Evolutionary conservation across 2,797 vertebrate species (phyloP).

Genomic region (Pseudochromis fuscus): DNA sequence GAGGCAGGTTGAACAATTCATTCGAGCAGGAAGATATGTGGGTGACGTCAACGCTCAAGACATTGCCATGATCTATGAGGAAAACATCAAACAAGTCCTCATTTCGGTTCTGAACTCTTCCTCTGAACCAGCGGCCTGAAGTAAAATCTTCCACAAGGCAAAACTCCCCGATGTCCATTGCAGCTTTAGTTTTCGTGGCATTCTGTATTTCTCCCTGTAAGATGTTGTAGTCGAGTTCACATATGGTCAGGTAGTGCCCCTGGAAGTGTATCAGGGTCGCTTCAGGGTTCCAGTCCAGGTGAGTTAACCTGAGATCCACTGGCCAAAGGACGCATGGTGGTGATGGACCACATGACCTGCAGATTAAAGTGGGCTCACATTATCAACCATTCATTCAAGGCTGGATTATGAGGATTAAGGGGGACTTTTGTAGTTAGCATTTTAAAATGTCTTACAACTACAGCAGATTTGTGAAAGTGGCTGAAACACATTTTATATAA

Average conservation of each 20-base stretch:
- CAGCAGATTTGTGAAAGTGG: not conserved
- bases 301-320: slow-evolving; percentile 88
- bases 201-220: slow-evolving; percentile 91
- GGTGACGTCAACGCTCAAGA: slow-evolving; percentile 80
- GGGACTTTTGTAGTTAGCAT: too few relatives aligned
- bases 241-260: slow-evolving; percentile 83
- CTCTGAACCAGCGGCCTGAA: slow-evolving; percentile 90
- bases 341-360: slow-evolving; percentile 73
- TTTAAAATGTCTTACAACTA: too few relatives aligned
- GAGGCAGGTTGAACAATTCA: slow-evolving; percentile 89
- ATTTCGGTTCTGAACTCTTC: slow-evolving; percentile 86
- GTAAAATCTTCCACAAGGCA: slow-evolving; percentile 91
- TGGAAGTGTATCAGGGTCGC: slow-evolving; percentile 90
- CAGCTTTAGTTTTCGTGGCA: slow-evolving; percentile 80
- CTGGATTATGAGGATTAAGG: too few relatives aligned
- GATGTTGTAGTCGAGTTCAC: slow-evolving; percentile 93
- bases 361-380: slow-evolving; percentile 40
- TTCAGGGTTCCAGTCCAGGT: slow-evolving; percentile 86
- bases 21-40: slow-evolving; percentile 85
- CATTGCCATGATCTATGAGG: slow-evolving; percentile 89
- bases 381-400: not conserved
- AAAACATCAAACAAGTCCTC: slow-evolving; percentile 83
- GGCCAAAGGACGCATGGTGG: slow-evolving; percentile 72
- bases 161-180: slow-evolving; percentile 82
- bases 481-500: not conserved